A percentile compares a stretch with the other conserved stretches of the same genome.
Evolutionary conservation across 2,113 vertebrate species (phyloP).

Genomic region (Cyprinus carpio): DNA sequence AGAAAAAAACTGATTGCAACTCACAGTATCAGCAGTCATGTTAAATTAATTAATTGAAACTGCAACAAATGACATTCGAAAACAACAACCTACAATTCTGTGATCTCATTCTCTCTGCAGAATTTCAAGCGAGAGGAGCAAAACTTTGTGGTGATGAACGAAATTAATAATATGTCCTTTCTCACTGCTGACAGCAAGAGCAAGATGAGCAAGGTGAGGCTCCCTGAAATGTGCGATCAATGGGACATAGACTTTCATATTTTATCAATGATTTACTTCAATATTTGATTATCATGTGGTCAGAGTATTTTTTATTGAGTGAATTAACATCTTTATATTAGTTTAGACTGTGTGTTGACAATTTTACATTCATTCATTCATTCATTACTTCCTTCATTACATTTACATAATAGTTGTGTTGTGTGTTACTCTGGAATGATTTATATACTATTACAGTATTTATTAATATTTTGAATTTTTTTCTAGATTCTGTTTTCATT

Average conservation of each 20-base stretch:
- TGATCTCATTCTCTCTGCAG: slow-evolving; percentile 63
- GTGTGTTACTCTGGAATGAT: background rate
- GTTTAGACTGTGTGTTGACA: too few relatives aligned
- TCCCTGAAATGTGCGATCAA: background rate
- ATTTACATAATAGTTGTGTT: too few relatives aligned
- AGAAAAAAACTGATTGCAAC: too few relatives aligned
- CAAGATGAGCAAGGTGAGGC: slow-evolving; percentile 93
- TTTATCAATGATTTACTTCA: background rate
- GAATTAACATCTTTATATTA: background rate
- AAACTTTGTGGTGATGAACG: slow-evolving; percentile 97
- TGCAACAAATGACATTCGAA: background rate
- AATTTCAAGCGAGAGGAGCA: slow-evolving; percentile 96
- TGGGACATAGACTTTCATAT: background rate
- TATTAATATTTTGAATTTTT: background rate
- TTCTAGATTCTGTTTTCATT: background rate
- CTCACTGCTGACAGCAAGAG: slow-evolving; percentile 95
- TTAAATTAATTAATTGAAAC: background rate
- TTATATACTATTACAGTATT: too few relatives aligned
- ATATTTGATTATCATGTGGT: background rate
- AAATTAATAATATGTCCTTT: slow-evolving; percentile 98
- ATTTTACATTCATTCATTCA: too few relatives aligned
- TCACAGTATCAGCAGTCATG: background rate
- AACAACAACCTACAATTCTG: background rate
- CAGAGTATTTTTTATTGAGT: background rate
- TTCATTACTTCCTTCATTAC: too few relatives aligned